A percentile compares a stretch with the other conserved stretches of the same genome.
phyloP scores from a whole-genome alignment of 2,888 invertebrate genomes.

The Nebria salina region DNA sequence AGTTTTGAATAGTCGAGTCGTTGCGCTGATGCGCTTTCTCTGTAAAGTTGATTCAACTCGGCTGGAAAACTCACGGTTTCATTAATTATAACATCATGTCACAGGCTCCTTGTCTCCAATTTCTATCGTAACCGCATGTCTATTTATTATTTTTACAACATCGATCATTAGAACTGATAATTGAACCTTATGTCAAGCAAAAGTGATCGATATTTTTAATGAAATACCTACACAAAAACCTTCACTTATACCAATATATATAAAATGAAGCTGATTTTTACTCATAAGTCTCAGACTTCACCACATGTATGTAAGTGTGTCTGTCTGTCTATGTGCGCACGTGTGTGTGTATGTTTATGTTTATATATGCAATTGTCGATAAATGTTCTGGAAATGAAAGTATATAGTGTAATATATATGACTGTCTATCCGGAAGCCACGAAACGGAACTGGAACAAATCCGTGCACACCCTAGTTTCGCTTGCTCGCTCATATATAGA shows the following conservation, averaged over 20 bases:
- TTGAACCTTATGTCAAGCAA: neutral
- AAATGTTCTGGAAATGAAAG: constrained; percentile 1
- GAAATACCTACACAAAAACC: neutral
- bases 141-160: neutral
- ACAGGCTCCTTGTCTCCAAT: neutral
- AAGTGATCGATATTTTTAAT: neutral
- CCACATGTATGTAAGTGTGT: neutral
- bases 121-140: neutral
- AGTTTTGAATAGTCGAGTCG: neutral
- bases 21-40: neutral
- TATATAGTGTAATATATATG: neutral
- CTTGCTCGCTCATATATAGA: neutral
- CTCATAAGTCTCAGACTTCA: no score
- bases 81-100: neutral
- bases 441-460: neutral
- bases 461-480: constrained; percentile 1
- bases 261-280: no score
- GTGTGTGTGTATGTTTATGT: neutral
- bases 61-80: neutral
- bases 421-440: neutral
- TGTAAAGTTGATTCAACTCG: neutral
- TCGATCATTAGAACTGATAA: neutral
- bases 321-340: neutral
- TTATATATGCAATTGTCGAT: neutral
- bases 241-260: neutral